These are phyloP conservation scores for Oryzias woworae DNA, from an alignment of 2,113 vertebrate genomes.

Conservation along the genomic window DNA sequence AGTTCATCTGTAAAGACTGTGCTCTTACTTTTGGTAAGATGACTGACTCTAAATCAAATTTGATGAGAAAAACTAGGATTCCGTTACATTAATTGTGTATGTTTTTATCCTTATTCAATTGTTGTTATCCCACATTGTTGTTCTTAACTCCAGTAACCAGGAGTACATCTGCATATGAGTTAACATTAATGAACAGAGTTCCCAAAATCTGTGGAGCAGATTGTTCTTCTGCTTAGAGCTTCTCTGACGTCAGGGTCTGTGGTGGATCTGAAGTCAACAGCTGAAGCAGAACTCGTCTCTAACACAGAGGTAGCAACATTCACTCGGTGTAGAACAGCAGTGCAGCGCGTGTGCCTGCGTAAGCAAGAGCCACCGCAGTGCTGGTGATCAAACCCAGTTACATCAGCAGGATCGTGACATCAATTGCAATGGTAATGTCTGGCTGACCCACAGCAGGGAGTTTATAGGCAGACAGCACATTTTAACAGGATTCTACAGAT, in stretches of 20 bases:
- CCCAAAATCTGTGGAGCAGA: background rate
- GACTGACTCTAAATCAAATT: too few species aligned
- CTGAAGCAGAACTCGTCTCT: conserved; percentile 37
- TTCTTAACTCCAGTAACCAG: too few species aligned
- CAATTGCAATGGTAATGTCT: conserved; percentile 24
- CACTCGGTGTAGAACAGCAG: conserved; percentile 21
- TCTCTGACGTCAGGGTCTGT: background rate
- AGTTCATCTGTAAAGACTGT: too few species aligned
- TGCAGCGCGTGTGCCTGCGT: conserved; percentile 30
- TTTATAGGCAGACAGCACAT: background rate
- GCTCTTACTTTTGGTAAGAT: too few species aligned
- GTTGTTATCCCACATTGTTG: too few species aligned
- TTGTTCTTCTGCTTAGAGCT: background rate
- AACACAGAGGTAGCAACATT: conserved; percentile 28
- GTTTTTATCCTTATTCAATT: too few species aligned
- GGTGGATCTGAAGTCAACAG: background rate
- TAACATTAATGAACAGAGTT: background rate
- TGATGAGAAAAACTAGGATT: too few species aligned
- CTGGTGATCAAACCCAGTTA: conserved; percentile 53
- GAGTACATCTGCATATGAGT: background rate
- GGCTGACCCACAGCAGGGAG: background rate
- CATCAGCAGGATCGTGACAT: conserved; percentile 37
- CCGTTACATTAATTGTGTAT: too few species aligned
- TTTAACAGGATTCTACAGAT: background rate
- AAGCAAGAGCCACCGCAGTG: conserved; percentile 42